A percentile compares a stretch with the other conserved stretches of the same genome.
phyloP scores from a whole-genome alignment of 2,113 vertebrate genomes.

The Perca fluviatilis region DNA sequence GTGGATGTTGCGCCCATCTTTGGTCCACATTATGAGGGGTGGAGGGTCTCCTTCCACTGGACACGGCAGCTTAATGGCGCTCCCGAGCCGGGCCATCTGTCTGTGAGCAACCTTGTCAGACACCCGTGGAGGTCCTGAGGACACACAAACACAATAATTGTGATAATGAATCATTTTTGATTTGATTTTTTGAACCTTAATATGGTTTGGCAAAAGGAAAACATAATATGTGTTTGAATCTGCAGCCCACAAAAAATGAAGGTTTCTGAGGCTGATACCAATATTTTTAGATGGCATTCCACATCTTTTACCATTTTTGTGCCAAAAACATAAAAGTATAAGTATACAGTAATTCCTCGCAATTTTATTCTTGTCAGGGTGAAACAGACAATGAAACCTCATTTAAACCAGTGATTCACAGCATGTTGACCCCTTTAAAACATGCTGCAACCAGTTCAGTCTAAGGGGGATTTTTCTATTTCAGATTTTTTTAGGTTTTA shows the following conservation, averaged over 20 bases:
- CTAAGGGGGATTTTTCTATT: neutral
- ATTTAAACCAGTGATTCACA: neutral
- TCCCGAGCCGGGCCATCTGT: conserved; percentile 91
- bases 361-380: neutral
- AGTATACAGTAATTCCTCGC: neutral
- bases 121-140: conserved; percentile 92
- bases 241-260: neutral
- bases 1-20: conserved; percentile 95
- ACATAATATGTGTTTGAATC: neutral
- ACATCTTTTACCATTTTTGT: conserved; percentile 5
- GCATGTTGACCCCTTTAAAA: neutral
- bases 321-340: neutral
- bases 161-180: neutral
- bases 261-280: neutral
- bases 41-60: conserved; percentile 96
- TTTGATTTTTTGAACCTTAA: no score
- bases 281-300: neutral
- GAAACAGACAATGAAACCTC: neutral
- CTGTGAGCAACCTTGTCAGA: conserved; percentile 92
- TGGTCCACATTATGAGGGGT: conserved; percentile 98
- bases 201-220: conserved; percentile 4
- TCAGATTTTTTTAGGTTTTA: neutral
- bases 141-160: conserved; percentile 11
- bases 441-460: neutral
- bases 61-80: conserved; percentile 93